Percentiles rank a stretch among this genome's conserved stretches.
Evolutionary conservation across 37 sponge, comb jelly and placozoan genomes (phyloP).

Genomic region (Halichondria panicea): DNA sequence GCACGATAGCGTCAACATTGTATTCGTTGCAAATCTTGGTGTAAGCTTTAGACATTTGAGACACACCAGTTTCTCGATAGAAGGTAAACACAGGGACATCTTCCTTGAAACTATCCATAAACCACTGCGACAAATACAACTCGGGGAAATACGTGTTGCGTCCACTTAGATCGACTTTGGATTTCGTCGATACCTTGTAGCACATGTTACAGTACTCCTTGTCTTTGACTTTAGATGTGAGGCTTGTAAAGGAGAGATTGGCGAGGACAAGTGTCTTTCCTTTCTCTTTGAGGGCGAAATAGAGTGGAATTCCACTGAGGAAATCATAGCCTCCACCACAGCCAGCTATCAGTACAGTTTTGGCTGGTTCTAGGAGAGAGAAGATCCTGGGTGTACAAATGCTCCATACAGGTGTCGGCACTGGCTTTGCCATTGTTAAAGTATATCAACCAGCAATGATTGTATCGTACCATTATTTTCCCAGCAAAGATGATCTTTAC

Average conservation of each 20-base stretch:
- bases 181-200: constrained; percentile 14
- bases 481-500: too few species aligned
- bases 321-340: constrained; percentile 82
- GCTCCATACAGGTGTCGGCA: constrained; percentile 30
- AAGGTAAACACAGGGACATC: constrained; percentile 61
- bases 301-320: constrained; percentile 65
- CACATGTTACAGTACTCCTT: constrained; percentile 21
- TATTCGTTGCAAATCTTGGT: constrained; percentile 36
- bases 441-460: too few species aligned
- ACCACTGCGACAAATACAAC: constrained; percentile 54
- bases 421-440: too few species aligned
- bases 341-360: constrained; percentile 49
- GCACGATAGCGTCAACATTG: constrained; percentile 67
- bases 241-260: constrained; percentile 67
- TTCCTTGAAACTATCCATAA: constrained; percentile 24
- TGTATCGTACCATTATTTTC: background rate
- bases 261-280: constrained; percentile 57
- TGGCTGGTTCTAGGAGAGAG: constrained; percentile 28
- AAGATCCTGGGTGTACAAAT: constrained; percentile 48
- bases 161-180: background rate
- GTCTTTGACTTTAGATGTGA: background rate
- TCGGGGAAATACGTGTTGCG: constrained; percentile 66
- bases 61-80: constrained; percentile 40
- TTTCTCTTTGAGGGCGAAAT: constrained; percentile 37
- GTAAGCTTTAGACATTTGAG: constrained; percentile 46